Percentiles rank a stretch among this genome's conserved stretches.
Conservation (phyloP, 2,797 vertebrate genomes). For the Neostethus bicornis region DNA sequence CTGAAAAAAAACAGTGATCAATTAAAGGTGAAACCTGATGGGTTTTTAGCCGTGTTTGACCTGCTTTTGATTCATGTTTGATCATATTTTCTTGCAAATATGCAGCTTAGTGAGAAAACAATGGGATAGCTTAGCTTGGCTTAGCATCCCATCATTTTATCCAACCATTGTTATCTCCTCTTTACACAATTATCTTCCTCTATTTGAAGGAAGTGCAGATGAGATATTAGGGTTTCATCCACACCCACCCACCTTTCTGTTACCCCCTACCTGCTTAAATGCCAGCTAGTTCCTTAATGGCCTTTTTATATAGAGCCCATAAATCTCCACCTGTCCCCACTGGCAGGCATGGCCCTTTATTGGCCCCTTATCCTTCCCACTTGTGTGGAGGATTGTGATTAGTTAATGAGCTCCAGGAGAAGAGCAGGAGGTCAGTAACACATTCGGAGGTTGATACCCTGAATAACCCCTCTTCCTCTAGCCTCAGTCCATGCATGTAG, state of each 20-base stretch:
- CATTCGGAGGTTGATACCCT: slow-evolving; percentile 46
- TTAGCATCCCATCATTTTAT: slow-evolving; percentile 24
- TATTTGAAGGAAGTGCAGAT: slow-evolving; percentile 62
- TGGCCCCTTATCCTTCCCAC: slow-evolving; percentile 50
- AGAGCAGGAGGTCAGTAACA: slow-evolving; percentile 45
- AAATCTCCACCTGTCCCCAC: slow-evolving; percentile 71
- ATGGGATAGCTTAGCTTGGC: slow-evolving; percentile 43
- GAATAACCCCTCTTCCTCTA: slow-evolving; percentile 38
- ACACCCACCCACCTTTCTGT: too few relatives aligned
- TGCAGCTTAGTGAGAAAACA: slow-evolving; percentile 50
- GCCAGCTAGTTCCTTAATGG: slow-evolving; percentile 70
- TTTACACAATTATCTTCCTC: slow-evolving; percentile 37
- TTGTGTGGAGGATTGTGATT: slow-evolving; percentile 42
- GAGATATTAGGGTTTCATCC: slow-evolving; percentile 61
- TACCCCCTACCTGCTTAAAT: slow-evolving; percentile 61
- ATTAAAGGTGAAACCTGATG: slow-evolving; percentile 20
- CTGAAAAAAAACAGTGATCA: slow-evolving; percentile 44
- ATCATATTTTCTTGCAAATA: slow-evolving; percentile 33
- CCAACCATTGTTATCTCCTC: slow-evolving; percentile 37
- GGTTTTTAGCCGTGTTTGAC: slow-evolving; percentile 25
- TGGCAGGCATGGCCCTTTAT: slow-evolving; percentile 49
- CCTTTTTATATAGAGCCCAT: slow-evolving; percentile 71
- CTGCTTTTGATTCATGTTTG: slow-evolving; percentile 32
- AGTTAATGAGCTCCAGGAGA: slow-evolving; percentile 65
- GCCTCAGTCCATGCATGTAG: too few relatives aligned